These are phyloP conservation scores for Amphiprion percula DNA, from an alignment of 2,113 vertebrate genomes.

Conservation along the genomic window DNA sequence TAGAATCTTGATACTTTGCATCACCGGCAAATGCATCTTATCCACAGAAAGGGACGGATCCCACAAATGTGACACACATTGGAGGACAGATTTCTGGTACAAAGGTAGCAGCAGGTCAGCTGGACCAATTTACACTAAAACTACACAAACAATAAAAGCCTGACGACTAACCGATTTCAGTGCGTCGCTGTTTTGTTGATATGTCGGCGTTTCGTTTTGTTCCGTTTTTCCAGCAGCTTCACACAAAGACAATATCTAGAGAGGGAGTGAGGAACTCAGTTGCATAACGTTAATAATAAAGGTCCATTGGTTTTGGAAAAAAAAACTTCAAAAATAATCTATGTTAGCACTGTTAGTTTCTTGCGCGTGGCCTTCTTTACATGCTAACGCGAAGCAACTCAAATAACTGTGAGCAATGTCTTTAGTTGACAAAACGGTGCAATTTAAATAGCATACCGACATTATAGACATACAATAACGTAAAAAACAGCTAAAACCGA, in stretches of 20 bases:
- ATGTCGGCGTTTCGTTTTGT: no score
- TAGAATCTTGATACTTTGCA: no score
- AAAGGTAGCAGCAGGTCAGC: not conserved
- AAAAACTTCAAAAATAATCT: accelerated
- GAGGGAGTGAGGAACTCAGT: not conserved
- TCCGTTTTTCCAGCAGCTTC: not conserved
- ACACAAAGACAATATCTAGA: not conserved
- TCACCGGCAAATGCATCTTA: no score
- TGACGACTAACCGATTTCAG: no score
- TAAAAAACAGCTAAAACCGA: not conserved
- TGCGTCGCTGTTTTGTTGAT: no score
- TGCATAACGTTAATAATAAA: not conserved
- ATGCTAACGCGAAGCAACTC: not conserved
- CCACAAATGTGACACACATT: no score
- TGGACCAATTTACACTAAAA: no score
- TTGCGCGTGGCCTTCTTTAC: no score
- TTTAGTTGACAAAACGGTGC: not conserved
- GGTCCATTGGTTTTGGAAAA: accelerated
- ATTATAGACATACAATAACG: accelerated
- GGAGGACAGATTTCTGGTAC: not conserved
- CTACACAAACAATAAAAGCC: no score
- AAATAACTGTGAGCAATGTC: not conserved
- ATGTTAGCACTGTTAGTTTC: not conserved
- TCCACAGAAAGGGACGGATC: no score
- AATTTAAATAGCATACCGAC: not conserved